Percentiles rank a stretch among this genome's conserved stretches.
These are phyloP conservation scores for Leuctra nigra DNA, from an alignment of 2,888 invertebrate genomes.

Conservation along the genomic window DNA sequence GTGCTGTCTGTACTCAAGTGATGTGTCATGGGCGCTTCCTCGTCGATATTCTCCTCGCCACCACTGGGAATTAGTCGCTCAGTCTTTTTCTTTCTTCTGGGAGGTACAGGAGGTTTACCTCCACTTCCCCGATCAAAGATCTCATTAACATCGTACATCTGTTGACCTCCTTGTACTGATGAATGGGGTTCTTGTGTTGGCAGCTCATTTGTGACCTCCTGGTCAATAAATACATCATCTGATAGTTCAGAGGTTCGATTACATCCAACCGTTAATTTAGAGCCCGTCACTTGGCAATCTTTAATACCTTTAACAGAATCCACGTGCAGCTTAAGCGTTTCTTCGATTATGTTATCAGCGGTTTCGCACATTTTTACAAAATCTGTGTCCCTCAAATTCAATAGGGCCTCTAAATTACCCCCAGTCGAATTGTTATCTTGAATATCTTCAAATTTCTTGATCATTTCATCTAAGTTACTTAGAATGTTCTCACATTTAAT, in stretches of 20 bases:
- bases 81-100: slow-evolving; percentile 23
- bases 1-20: too few relatives aligned
- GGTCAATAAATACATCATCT: slow-evolving; percentile 19
- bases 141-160: slow-evolving; percentile 21
- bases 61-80: neutral
- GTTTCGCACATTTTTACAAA: slow-evolving; percentile 6
- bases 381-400: neutral
- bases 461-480: slow-evolving; percentile 12
- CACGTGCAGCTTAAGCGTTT: neutral
- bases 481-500: slow-evolving; percentile 5
- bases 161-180: too few relatives aligned
- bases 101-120: slow-evolving; percentile 23
- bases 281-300: neutral
- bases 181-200: too few relatives aligned
- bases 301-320: neutral
- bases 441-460: slow-evolving; percentile 7
- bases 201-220: neutral
- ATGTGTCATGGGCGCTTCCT: too few relatives aligned
- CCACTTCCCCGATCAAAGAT: slow-evolving; percentile 25
- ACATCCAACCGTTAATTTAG: slow-evolving; percentile 3
- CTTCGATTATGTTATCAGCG: slow-evolving; percentile 6
- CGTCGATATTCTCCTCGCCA: too few relatives aligned
- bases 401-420: neutral
- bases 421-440: neutral
- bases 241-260: slow-evolving; percentile 25